These are phyloP conservation scores for Smithornis capensis DNA, from an alignment of 2,113 vertebrate genomes.

Conservation along the genomic window DNA sequence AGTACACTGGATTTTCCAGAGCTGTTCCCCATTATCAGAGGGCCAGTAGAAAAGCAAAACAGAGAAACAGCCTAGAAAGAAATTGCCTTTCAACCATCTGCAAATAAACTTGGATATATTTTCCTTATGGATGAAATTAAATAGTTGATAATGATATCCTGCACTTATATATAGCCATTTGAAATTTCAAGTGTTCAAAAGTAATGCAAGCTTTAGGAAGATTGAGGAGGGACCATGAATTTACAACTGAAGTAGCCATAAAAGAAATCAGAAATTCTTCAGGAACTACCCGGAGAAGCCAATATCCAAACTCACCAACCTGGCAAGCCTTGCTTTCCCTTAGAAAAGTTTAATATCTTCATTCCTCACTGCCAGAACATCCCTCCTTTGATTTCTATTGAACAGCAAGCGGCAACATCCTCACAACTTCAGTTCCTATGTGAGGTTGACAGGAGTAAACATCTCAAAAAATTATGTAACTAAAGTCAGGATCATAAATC, in stretches of 20 bases:
- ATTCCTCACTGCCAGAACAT: neutral
- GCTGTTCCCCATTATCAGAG: neutral
- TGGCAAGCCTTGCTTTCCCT: neutral
- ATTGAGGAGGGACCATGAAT: neutral
- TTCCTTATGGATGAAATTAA: neutral
- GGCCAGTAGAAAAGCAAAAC: neutral
- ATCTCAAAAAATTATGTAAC: neutral
- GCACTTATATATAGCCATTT: neutral
- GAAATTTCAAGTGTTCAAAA: neutral
- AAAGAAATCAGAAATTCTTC: neutral
- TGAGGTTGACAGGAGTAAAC: neutral
- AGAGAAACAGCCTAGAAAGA: neutral
- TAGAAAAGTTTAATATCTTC: neutral
- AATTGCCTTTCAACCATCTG: neutral
- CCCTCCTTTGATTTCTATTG: neutral
- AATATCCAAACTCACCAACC: neutral
- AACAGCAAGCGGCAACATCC: accelerated
- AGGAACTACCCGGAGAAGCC: neutral
- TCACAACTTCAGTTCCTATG: neutral
- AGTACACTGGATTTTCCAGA: neutral
- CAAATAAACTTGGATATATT: neutral
- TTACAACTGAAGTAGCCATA: neutral
- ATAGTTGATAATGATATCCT: neutral
- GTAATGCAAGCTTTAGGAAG: neutral
- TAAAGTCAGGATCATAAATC: neutral